Percentiles rank a stretch among this genome's conserved stretches.
Conservation (phyloP, 2,113 vertebrate species). For the Myrmecophaga tridactyla region DNA sequence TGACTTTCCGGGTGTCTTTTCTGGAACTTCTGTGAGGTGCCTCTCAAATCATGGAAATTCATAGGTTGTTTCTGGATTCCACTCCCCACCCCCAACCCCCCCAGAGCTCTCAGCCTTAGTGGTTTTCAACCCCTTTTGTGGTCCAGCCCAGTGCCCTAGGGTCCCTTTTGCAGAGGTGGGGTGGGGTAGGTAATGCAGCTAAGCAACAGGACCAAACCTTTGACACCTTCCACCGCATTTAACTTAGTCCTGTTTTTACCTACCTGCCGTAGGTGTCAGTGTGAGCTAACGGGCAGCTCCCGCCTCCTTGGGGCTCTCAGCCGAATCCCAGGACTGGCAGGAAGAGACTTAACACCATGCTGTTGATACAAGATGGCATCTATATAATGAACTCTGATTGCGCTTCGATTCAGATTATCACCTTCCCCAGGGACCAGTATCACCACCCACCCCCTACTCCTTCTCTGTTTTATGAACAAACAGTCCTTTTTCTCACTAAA, state of each 20-base stretch:
- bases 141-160: neutral
- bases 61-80: too few relatives aligned
- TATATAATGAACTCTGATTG: neutral
- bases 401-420: neutral
- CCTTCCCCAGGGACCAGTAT: neutral
- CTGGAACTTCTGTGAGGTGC: neutral
- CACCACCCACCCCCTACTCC: neutral
- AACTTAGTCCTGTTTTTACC: too few relatives aligned
- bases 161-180: neutral
- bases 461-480: neutral
- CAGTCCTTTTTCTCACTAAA: neutral
- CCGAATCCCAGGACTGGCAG: neutral
- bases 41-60: neutral
- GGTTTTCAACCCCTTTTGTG: neutral
- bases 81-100: too few relatives aligned
- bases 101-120: too few relatives aligned
- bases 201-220: neutral
- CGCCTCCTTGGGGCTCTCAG: neutral
- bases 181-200: neutral
- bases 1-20: neutral
- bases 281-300: neutral
- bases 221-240: fast-evolving
- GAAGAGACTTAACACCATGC: neutral
- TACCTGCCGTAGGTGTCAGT: neutral
- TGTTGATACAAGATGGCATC: neutral